Percentiles rank a stretch among this genome's conserved stretches.
phyloP scores from a whole-genome alignment of 2,888 invertebrate species.

The Steinernema hermaphroditum region DNA sequence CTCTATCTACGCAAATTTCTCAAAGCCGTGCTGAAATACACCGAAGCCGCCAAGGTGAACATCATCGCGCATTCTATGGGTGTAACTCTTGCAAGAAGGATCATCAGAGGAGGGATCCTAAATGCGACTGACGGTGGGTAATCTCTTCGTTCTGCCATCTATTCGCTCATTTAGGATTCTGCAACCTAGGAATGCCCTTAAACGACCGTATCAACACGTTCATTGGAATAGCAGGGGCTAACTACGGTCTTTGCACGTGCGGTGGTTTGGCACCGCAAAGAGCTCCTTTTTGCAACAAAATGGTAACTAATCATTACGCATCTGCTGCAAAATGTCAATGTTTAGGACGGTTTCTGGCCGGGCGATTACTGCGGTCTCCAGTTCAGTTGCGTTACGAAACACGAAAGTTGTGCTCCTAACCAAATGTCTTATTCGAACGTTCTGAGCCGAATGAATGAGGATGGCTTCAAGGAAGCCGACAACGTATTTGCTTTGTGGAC shows the following conservation, averaged over 20 bases:
- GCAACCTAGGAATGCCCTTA: conserved; percentile 48
- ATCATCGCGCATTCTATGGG: conserved; percentile 59
- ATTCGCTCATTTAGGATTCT: conserved; percentile 28
- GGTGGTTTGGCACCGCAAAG: conserved; percentile 38
- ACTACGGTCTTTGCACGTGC: conserved; percentile 53
- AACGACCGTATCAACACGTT: conserved; percentile 44
- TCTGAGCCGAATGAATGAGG: neutral
- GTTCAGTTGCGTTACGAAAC: neutral
- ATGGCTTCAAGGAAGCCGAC: neutral
- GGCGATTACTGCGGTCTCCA: conserved; percentile 30
- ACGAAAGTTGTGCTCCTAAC: neutral
- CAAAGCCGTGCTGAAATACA: conserved; percentile 55
- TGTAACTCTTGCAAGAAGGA: conserved; percentile 50
- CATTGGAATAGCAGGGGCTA: conserved; percentile 54
- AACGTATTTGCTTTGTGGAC: neutral
- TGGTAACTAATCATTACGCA: neutral
- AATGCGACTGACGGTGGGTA: conserved; percentile 41
- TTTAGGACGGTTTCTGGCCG: conserved; percentile 46
- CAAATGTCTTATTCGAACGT: neutral
- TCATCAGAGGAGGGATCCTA: conserved; percentile 49
- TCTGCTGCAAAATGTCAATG: neutral
- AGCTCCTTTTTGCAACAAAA: conserved; percentile 46
- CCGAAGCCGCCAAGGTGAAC: conserved; percentile 43
- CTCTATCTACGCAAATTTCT: conserved; percentile 46
- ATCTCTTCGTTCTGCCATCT: neutral